phyloP scores from a whole-genome alignment of 2,797 vertebrate genomes.

The Varecia variegata region DNA sequence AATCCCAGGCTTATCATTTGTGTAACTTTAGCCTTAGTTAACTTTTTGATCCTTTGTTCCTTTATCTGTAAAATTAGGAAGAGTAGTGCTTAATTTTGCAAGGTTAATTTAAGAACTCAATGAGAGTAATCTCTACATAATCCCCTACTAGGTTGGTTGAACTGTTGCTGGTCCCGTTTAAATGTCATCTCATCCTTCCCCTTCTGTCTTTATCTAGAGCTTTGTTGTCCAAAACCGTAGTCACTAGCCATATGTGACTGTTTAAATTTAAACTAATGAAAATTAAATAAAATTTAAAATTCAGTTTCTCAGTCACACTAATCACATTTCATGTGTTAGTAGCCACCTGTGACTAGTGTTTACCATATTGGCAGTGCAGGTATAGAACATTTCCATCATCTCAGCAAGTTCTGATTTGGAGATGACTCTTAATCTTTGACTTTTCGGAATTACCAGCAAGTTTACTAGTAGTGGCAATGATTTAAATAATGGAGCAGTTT shows the following conservation, averaged over 20 bases:
- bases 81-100: neutral
- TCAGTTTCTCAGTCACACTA: neutral
- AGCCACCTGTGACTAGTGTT: neutral
- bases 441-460: neutral
- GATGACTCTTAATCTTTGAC: neutral
- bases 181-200: neutral
- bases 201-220: neutral
- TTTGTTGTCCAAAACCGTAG: neutral
- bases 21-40: neutral
- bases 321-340: neutral
- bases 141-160: neutral
- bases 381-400: neutral
- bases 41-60: neutral
- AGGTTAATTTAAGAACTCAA: neutral
- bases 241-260: neutral
- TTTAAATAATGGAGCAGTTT: neutral
- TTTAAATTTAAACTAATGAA: neutral
- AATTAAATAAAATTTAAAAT: neutral
- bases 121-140: neutral
- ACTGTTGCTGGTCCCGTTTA: neutral
- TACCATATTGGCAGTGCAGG: rapidly evolving
- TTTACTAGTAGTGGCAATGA: neutral
- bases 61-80: neutral
- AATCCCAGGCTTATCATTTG: neutral
- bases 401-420: neutral